Evolutionary conservation across 2,888 invertebrate species (phyloP).

Genomic region (Neoscelio sp.): DNA sequence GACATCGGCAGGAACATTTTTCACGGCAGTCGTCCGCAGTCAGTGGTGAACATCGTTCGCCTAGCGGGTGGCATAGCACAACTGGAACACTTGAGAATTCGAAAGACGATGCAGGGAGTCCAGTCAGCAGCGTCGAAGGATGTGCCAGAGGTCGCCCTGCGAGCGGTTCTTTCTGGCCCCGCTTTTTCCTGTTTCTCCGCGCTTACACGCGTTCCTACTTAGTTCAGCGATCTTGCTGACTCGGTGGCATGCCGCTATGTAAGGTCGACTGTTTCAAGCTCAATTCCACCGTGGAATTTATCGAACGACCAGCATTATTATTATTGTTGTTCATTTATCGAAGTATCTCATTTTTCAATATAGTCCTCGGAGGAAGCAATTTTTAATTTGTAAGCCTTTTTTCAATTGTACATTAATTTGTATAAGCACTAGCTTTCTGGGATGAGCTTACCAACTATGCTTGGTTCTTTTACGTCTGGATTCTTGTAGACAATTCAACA

Average conservation of each 20-base stretch:
- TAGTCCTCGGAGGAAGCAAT: conserved; percentile 31
- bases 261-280: conserved; percentile 65
- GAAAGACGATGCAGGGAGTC: conserved; percentile 64
- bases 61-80: conserved; percentile 77
- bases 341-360: conserved; percentile 51
- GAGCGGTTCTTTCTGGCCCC: conserved; percentile 66
- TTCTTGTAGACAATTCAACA: no score
- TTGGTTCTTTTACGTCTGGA: no score
- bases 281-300: conserved; percentile 59
- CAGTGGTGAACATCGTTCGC: conserved; percentile 76
- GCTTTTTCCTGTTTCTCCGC: conserved; percentile 68
- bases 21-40: conserved; percentile 61
- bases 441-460: no score
- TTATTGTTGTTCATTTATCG: conserved; percentile 44
- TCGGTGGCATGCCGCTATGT: conserved; percentile 66
- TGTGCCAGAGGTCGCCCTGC: conserved; percentile 68
- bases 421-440: no score
- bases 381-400: no score
- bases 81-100: conserved; percentile 73
- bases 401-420: no score
- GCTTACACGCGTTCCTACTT: conserved; percentile 68
- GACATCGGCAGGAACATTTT: conserved; percentile 57
- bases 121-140: conserved; percentile 63
- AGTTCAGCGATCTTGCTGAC: conserved; percentile 67
- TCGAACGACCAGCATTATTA: conserved; percentile 57